Evolutionary conservation across 1,140 invertebrate species (phyloP).

Genomic region (Patella vulgata): DNA sequence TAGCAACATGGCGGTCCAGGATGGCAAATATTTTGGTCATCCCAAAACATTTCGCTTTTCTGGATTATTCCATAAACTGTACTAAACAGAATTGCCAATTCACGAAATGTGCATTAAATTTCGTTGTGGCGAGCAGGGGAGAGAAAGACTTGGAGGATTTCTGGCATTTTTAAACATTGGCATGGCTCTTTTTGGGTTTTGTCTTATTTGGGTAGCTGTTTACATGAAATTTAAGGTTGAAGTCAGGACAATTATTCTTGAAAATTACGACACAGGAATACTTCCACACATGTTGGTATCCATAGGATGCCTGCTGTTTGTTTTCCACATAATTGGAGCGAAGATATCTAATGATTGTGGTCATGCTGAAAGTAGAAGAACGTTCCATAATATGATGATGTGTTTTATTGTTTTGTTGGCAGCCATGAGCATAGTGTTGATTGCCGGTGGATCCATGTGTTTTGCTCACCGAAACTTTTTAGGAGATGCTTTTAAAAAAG

Average conservation of each 20-base stretch:
- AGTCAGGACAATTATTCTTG: background rate
- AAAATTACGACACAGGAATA: background rate
- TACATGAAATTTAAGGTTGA: conserved; percentile 8
- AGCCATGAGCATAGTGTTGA: background rate
- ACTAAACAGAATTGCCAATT: no score
- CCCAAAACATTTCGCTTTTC: no score
- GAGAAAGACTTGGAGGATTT: no score
- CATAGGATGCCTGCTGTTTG: conserved; percentile 3
- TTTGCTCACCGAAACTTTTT: background rate
- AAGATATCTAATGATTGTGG: background rate
- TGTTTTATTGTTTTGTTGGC: background rate
- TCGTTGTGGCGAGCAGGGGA: no score
- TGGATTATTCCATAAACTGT: no score
- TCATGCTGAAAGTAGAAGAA: background rate
- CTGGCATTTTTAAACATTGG: background rate
- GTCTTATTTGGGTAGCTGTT: background rate
- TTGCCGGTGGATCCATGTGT: background rate
- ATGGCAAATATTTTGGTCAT: no score
- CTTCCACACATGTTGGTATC: conserved; percentile 1
- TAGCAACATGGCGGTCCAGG: no score
- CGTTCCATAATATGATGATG: conserved; percentile 1
- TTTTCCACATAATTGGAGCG: conserved; percentile 1
- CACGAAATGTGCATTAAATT: no score
- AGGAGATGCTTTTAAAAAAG: background rate
- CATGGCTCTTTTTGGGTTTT: conserved; percentile 1